These are phyloP conservation scores for Pinna nobilis DNA, from an alignment of 1,140 invertebrate genomes.

Conservation along the genomic window DNA sequence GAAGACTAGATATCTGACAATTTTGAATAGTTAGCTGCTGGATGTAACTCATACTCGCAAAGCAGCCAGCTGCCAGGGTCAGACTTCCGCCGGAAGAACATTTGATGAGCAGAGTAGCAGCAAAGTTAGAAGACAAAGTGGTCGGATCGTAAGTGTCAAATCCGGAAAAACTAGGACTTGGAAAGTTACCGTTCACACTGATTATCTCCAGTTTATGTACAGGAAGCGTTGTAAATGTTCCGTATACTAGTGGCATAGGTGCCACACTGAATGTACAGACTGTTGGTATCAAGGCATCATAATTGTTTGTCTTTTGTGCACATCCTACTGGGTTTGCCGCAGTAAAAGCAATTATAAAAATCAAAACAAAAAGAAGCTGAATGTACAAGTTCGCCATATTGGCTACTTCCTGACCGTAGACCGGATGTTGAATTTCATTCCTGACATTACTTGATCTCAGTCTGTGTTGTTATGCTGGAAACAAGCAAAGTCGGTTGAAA, in stretches of 20 bases:
- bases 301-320: neutral
- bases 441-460: no score
- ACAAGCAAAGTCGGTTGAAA: no score
- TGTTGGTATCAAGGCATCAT: neutral
- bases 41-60: slow-evolving; percentile 10
- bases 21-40: slow-evolving; percentile 19
- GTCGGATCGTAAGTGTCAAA: slow-evolving; percentile 16
- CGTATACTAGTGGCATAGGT: slow-evolving; percentile 3
- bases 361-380: no score
- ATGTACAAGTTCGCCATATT: no score
- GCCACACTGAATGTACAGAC: neutral
- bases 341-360: neutral
- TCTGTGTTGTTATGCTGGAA: no score
- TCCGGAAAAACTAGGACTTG: slow-evolving; percentile 18
- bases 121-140: slow-evolving; percentile 8
- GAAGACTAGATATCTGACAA: slow-evolving; percentile 9
- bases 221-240: slow-evolving; percentile 12
- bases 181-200: slow-evolving; percentile 11
- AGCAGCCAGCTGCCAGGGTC: slow-evolving; percentile 5
- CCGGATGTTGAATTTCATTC: no score
- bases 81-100: slow-evolving; percentile 14
- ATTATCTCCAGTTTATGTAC: slow-evolving; percentile 21
- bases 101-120: slow-evolving; percentile 19
- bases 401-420: no score
- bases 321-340: neutral